Conservation (phyloP, 2,888 invertebrate genomes). For the Cenopis cana region DNA sequence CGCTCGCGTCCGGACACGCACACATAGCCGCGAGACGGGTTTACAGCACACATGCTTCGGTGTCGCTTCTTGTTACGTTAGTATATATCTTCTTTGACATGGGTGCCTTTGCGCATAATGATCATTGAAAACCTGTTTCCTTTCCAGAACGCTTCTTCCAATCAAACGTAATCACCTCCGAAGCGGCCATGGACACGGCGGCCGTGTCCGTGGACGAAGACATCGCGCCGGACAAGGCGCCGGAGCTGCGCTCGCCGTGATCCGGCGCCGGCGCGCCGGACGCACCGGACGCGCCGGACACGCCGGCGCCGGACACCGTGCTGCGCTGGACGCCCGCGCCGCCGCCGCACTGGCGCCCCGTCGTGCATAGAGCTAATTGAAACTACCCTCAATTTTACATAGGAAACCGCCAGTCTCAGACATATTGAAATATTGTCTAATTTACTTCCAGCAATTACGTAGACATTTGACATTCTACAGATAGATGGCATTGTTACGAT, state of each 20-base stretch:
- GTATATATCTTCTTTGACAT: too few species aligned
- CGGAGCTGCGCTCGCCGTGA: constrained; percentile 80
- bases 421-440: too few species aligned
- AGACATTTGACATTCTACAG: too few species aligned
- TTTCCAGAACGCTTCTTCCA: constrained; percentile 87
- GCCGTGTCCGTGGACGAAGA: constrained; percentile 72
- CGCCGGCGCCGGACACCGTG: constrained; percentile 56
- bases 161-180: constrained; percentile 84
- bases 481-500: too few species aligned
- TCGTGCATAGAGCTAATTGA: constrained; percentile 66
- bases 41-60: too few species aligned
- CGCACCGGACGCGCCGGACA: constrained; percentile 48
- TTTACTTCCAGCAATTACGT: too few species aligned
- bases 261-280: constrained; percentile 49
- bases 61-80: too few species aligned
- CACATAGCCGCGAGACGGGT: too few species aligned
- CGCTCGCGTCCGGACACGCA: too few species aligned
- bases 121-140: not conserved
- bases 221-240: constrained; percentile 78
- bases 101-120: too few species aligned
- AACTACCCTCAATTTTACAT: not conserved
- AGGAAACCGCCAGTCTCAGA: too few species aligned
- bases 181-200: constrained; percentile 83
- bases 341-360: constrained; percentile 79
- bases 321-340: constrained; percentile 80